A percentile compares a stretch with the other conserved stretches of the same genome.
Evolutionary conservation across 2,113 vertebrate species (phyloP).

Genomic region (Ophthalmolycus amberensis): DNA sequence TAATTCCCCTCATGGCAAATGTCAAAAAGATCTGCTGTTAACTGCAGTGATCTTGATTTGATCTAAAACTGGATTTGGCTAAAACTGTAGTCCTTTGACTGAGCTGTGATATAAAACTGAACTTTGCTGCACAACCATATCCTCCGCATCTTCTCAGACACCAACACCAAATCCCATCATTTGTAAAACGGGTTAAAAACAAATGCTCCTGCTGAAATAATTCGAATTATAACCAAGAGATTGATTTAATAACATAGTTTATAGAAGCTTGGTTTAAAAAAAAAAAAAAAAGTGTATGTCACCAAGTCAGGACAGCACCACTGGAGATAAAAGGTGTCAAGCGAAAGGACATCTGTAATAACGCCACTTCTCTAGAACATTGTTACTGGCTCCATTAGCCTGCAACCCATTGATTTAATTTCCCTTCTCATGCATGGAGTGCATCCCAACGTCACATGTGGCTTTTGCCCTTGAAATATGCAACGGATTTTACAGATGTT

Average conservation of each 20-base stretch:
- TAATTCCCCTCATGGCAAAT: not conserved
- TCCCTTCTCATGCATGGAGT: constrained; percentile 34
- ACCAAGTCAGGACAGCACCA: constrained; percentile 7
- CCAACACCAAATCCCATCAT: not conserved
- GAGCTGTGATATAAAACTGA: not conserved
- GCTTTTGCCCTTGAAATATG: constrained; percentile 60
- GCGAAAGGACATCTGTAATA: constrained; percentile 65
- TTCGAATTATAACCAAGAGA: not conserved
- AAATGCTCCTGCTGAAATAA: not conserved
- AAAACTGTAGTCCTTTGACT: not conserved
- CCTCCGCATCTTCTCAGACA: not conserved
- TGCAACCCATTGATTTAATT: constrained; percentile 60
- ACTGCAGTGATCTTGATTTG: not conserved
- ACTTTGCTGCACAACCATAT: not conserved
- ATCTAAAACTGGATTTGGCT: not conserved
- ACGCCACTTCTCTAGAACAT: constrained; percentile 55
- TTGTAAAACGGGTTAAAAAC: not conserved
- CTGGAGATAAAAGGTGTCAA: constrained; percentile 71
- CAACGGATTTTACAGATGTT: constrained; percentile 30
- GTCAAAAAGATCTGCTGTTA: not conserved
- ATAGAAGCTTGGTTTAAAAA: not conserved
- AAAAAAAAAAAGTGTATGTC: not conserved
- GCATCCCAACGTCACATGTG: constrained; percentile 59
- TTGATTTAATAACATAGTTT: constrained; percentile 7
- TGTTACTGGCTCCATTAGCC: constrained; percentile 63